Evolutionary conservation across 2,797 vertebrate genomes (phyloP).

Genomic region (Melanotaenia maccullochi): DNA sequence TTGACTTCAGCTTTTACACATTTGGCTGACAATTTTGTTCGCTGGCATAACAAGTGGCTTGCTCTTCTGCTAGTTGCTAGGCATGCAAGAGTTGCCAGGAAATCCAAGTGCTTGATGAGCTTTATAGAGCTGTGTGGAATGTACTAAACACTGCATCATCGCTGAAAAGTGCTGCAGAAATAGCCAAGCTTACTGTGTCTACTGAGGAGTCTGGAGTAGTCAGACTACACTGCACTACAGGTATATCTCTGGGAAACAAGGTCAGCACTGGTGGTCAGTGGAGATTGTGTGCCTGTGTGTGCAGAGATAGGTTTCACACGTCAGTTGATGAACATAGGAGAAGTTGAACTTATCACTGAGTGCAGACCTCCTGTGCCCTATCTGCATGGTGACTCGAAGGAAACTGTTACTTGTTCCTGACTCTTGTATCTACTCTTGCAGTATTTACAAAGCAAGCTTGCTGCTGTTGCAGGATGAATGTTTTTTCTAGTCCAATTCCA

Average conservation of each 20-base stretch:
- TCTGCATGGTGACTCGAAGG: constrained; percentile 67
- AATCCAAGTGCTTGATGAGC: constrained; percentile 65
- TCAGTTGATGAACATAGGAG: constrained; percentile 71
- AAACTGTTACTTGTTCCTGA: constrained; percentile 72
- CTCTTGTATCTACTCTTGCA: constrained; percentile 28
- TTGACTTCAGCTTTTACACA: constrained; percentile 72
- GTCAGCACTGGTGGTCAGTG: constrained; percentile 47
- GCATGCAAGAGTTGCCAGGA: constrained; percentile 61
- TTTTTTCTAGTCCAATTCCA: constrained; percentile 20
- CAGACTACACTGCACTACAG: constrained; percentile 50
- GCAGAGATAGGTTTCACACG: constrained; percentile 67
- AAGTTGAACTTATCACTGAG: constrained; percentile 77
- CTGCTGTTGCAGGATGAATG: constrained; percentile 8
- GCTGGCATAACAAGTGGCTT: constrained; percentile 73
- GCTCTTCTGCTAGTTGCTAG: constrained; percentile 61
- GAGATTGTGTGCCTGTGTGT: constrained; percentile 44
- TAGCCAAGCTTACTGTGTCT: constrained; percentile 35
- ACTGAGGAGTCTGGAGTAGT: constrained; percentile 33
- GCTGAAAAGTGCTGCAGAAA: constrained; percentile 30
- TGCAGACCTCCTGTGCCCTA: constrained; percentile 78
- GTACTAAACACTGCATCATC: constrained; percentile 52
- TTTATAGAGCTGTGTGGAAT: constrained; percentile 56
- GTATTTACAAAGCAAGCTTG: constrained; percentile 23
- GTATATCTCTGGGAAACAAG: constrained; percentile 76
- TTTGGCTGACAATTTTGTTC: constrained; percentile 68